A percentile compares a stretch with the other conserved stretches of the same genome.
phyloP scores from a whole-genome alignment of 2,113 vertebrate genomes.

The Pachycephala philippinensis region DNA sequence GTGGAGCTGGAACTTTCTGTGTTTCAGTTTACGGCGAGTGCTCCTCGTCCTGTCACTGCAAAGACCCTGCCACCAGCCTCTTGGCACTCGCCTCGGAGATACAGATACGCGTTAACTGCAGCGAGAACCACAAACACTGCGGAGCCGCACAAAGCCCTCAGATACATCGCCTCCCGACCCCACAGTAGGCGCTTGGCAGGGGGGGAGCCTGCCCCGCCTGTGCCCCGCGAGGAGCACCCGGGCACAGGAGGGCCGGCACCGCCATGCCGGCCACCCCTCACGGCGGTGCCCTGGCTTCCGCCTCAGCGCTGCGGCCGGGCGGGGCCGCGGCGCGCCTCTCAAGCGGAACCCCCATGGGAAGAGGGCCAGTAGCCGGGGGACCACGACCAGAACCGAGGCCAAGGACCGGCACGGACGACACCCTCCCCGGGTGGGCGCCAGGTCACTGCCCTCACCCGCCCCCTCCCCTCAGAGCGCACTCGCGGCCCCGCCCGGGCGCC shows the following conservation, averaged over 20 bases:
- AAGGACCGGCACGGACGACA: accelerated
- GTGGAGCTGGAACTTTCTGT: background rate
- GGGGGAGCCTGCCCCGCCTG: accelerated
- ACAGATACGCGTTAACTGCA: accelerated
- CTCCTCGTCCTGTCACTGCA: background rate
- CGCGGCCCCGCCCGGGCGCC: background rate
- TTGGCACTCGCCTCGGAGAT: background rate
- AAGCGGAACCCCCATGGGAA: accelerated
- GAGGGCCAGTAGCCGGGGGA: accelerated
- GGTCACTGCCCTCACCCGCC: background rate
- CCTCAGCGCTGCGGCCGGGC: background rate
- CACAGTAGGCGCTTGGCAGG: accelerated
- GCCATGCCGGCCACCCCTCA: accelerated
- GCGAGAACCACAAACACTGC: background rate
- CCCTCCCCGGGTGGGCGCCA: accelerated
- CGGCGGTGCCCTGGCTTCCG: accelerated
- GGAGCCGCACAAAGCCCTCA: background rate
- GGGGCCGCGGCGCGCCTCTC: background rate
- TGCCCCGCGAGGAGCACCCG: accelerated
- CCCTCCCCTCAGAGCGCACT: background rate
- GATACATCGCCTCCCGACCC: too few species aligned
- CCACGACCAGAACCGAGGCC: accelerated
- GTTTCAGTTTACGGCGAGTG: background rate
- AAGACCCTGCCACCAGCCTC: background rate
- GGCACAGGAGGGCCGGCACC: accelerated